Evolutionary conservation across 2,888 invertebrate genomes (phyloP).

Genomic region (Taenaris catops): DNA sequence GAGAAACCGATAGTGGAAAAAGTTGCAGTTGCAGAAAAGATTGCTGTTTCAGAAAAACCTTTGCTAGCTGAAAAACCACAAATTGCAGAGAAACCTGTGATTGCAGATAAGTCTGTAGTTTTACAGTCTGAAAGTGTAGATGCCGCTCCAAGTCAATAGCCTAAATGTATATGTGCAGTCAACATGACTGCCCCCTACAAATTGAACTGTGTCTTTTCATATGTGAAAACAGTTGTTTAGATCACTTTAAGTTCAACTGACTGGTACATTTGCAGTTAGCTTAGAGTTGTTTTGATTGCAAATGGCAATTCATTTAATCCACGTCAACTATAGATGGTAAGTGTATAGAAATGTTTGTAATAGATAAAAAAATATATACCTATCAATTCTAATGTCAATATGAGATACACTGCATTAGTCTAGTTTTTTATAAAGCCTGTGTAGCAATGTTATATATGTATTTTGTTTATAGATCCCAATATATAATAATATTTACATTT

Average conservation of each 20-base stretch:
- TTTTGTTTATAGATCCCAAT: background rate
- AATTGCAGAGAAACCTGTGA: constrained; percentile 50
- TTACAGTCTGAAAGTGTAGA: constrained; percentile 53
- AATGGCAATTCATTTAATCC: constrained; percentile 14
- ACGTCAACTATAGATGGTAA: constrained; percentile 9
- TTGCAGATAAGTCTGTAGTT: constrained; percentile 51
- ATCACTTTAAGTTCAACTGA: constrained; percentile 21
- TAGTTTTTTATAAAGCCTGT: constrained; percentile 6
- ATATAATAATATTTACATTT: no score
- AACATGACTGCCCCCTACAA: constrained; percentile 39
- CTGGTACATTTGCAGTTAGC: constrained; percentile 16
- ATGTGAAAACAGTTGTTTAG: constrained; percentile 61
- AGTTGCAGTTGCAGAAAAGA: constrained; percentile 37
- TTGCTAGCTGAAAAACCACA: constrained; percentile 35
- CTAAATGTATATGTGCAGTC: constrained; percentile 51
- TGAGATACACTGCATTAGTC: constrained; percentile 4
- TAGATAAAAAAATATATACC: background rate
- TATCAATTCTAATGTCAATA: constrained; percentile 2
- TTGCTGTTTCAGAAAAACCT: constrained; percentile 29
- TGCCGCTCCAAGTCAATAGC: constrained; percentile 65
- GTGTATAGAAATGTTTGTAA: constrained; percentile 9
- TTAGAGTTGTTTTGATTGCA: constrained; percentile 17
- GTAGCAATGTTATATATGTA: constrained; percentile 1
- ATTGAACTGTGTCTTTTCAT: constrained; percentile 65
- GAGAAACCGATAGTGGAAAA: constrained; percentile 34